A percentile compares a stretch with the other conserved stretches of the same genome.
These are phyloP conservation scores for Sclerurus mexicanus DNA, from an alignment of 2,113 vertebrate genomes.

Conservation along the genomic window DNA sequence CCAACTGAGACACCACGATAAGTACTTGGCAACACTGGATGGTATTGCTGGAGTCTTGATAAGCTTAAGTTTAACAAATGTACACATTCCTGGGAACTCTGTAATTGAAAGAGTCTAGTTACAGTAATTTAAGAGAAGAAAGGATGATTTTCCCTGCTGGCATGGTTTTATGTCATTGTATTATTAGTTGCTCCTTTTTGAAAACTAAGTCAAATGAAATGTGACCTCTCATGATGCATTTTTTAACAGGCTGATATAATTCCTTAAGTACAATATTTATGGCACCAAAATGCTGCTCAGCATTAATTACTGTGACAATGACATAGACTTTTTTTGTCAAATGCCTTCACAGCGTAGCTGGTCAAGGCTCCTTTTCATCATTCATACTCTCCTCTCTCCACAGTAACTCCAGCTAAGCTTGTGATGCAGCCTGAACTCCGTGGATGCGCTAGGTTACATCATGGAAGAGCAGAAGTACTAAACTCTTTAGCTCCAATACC, in stretches of 20 bases:
- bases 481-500: not conserved
- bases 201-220: constrained; percentile 38
- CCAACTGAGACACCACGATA: not conserved
- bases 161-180: not conserved
- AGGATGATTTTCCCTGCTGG: not conserved
- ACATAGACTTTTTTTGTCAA: constrained; percentile 18
- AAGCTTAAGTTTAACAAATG: not conserved
- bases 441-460: constrained; percentile 39
- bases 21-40: not conserved
- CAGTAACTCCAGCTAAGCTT: constrained; percentile 25
- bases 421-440: constrained; percentile 17
- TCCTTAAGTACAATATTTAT: constrained; percentile 53
- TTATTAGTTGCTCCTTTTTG: constrained; percentile 35
- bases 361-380: constrained; percentile 47
- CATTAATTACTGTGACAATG: constrained; percentile 50
- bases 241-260: constrained; percentile 60
- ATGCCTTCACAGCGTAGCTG: constrained; percentile 3
- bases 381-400: not conserved
- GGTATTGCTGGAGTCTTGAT: not conserved
- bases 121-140: not conserved
- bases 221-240: constrained; percentile 50
- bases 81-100: not conserved
- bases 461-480: constrained; percentile 23
- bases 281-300: constrained; percentile 48
- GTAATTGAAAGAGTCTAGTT: constrained; percentile 15